Percentiles rank a stretch among this genome's conserved stretches.
Conservation (phyloP, 2,797 vertebrate genomes). For the Syngnathus acus region DNA sequence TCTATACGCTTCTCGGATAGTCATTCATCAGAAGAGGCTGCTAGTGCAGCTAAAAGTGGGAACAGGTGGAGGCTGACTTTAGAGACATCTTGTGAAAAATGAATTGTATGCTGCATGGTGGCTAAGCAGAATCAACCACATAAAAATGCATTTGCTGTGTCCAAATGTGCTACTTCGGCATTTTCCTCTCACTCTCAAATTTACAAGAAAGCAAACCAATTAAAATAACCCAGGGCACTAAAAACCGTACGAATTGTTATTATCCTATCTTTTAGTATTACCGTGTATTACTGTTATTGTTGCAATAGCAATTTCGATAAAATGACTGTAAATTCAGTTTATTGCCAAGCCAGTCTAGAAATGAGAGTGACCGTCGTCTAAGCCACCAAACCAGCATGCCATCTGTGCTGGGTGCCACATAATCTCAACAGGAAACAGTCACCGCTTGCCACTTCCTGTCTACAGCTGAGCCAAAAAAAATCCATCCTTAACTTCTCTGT, state of each 20-base stretch:
- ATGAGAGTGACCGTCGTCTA: constrained; percentile 49
- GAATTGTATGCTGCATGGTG: constrained; percentile 3
- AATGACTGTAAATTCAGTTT: constrained; percentile 15
- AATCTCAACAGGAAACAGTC: constrained; percentile 53
- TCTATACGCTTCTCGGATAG: constrained; percentile 38
- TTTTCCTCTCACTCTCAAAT: neutral
- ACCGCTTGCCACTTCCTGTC: constrained; percentile 33
- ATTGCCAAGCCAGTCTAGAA: constrained; percentile 37
- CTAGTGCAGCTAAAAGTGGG: constrained; percentile 22
- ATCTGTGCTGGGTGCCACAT: constrained; percentile 57
- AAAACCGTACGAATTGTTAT: neutral
- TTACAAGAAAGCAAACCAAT: neutral
- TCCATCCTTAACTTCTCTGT: neutral
- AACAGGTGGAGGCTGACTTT: constrained; percentile 38
- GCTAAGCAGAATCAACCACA: constrained; percentile 14
- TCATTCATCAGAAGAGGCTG: constrained; percentile 48
- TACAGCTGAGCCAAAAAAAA: neutral
- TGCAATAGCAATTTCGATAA: constrained; percentile 18
- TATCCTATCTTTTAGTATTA: too few species aligned
- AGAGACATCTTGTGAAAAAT: constrained; percentile 37
- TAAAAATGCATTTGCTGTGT: constrained; percentile 4
- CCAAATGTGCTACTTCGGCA: neutral
- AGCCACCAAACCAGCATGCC: constrained; percentile 51
- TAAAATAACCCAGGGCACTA: neutral
- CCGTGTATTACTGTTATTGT: neutral